Percentiles rank a stretch among this genome's conserved stretches.
Conservation (phyloP, 2,888 invertebrate genomes). For the Baronia brevicornis region DNA sequence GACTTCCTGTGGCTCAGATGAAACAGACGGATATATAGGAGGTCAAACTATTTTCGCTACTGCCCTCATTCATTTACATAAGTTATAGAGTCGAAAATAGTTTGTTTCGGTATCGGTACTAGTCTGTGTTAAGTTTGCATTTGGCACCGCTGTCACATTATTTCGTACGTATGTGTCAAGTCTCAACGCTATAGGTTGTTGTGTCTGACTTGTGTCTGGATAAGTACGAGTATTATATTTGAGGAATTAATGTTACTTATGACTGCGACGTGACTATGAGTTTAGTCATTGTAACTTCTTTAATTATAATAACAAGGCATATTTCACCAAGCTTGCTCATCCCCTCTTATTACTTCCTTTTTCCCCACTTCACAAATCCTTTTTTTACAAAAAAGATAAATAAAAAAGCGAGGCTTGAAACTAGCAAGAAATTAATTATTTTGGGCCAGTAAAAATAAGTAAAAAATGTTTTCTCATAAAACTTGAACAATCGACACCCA, state of each 20-base stretch:
- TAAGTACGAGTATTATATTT: conserved; percentile 3
- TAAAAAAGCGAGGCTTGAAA: no score
- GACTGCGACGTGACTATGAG: not conserved
- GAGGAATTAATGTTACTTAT: not conserved
- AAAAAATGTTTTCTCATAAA: no score
- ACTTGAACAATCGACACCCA: no score
- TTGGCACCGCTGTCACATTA: conserved; percentile 25
- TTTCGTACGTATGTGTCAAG: conserved; percentile 15
- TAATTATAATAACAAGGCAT: not conserved
- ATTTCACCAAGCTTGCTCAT: no score
- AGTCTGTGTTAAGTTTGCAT: conserved; percentile 9
- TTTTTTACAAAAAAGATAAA: no score
- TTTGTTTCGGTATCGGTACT: not conserved
- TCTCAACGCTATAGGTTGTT: conserved; percentile 9
- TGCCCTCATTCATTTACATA: not conserved
- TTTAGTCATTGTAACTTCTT: not conserved
- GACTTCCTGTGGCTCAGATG: conserved; percentile 25
- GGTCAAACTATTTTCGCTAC: not conserved
- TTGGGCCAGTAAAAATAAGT: no score
- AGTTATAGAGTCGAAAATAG: conserved; percentile 1
- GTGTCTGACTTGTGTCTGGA: conserved; percentile 5
- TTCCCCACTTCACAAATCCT: no score
- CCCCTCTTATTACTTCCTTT: no score
- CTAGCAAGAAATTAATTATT: no score
- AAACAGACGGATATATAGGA: conserved; percentile 12